phyloP scores from a whole-genome alignment of 2,797 vertebrate genomes.

The Tragelaphus oryx region DNA sequence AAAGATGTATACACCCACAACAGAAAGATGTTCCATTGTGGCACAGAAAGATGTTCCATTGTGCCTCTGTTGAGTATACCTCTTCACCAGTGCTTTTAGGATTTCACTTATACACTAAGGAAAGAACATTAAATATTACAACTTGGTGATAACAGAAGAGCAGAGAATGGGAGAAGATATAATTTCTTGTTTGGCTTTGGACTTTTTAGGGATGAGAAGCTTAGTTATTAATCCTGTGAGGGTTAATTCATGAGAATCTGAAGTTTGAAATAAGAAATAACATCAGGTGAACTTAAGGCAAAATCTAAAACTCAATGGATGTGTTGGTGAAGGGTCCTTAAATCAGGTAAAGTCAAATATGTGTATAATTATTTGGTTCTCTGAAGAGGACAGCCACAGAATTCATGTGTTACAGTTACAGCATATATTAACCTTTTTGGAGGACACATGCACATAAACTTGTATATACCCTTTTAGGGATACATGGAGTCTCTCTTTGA shows the following conservation, averaged over 20 bases:
- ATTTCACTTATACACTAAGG: conserved; percentile 21
- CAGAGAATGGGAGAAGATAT: not conserved
- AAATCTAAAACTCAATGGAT: conserved; percentile 2
- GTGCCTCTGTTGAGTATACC: not conserved
- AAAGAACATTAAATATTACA: not conserved
- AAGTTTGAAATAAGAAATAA: not conserved
- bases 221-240: conserved; percentile 32
- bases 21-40: not conserved
- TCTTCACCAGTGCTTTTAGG: conserved; percentile 36
- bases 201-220: conserved; percentile 6
- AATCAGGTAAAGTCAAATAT: conserved; percentile 44
- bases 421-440: not conserved
- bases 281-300: not conserved
- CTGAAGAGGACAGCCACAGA: not conserved
- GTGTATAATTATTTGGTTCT: not conserved
- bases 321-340: conserved; percentile 28
- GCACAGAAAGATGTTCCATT: not conserved
- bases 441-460: not conserved
- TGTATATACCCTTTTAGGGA: not conserved
- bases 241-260: not conserved
- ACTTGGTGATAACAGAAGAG: conserved; percentile 1
- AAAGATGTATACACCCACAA: not conserved
- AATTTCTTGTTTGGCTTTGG: conserved; percentile 27
- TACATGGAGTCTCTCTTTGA: not conserved
- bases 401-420: not conserved